phyloP scores from a whole-genome alignment of 1,140 invertebrate genomes.

The Apis cerana region DNA sequence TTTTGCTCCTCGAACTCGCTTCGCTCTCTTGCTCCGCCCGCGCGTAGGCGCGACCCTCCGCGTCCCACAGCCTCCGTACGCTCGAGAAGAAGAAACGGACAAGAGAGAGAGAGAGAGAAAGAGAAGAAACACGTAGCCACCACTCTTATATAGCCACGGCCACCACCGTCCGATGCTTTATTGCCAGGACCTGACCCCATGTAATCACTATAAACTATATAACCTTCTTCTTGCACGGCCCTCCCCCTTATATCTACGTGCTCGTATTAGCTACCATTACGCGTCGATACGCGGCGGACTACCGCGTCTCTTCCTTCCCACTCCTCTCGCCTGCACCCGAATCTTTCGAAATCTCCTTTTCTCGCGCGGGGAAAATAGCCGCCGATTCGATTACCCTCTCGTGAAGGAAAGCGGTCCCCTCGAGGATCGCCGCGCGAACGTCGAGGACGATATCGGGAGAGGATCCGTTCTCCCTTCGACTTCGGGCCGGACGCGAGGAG shows the following conservation, averaged over 20 bases:
- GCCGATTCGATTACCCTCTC: too few relatives aligned
- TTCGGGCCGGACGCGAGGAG: too few relatives aligned
- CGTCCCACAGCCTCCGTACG: slow-evolving; percentile 24
- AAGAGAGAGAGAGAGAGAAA: slow-evolving; percentile 40
- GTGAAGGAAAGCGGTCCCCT: too few relatives aligned
- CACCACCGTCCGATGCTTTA: slow-evolving; percentile 78
- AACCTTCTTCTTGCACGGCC: slow-evolving; percentile 69
- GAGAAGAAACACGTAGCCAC: slow-evolving; percentile 54
- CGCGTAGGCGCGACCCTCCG: slow-evolving; percentile 75
- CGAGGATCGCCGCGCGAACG: too few relatives aligned
- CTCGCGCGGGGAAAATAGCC: too few relatives aligned
- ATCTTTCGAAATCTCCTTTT: background rate
- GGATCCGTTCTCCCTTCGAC: too few relatives aligned
- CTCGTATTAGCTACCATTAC: slow-evolving; percentile 79
- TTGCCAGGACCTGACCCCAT: slow-evolving; percentile 80
- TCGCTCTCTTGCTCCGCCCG: slow-evolving; percentile 75
- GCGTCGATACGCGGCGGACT: slow-evolving; percentile 60
- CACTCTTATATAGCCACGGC: slow-evolving; percentile 70
- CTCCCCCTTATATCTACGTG: slow-evolving; percentile 64
- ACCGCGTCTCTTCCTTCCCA: slow-evolving; percentile 6
- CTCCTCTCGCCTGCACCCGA: background rate
- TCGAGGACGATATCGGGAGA: too few relatives aligned
- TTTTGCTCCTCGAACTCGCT: slow-evolving; percentile 79
- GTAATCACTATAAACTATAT: slow-evolving; percentile 81
- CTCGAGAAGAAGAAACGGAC: slow-evolving; percentile 23